These are phyloP conservation scores for Caenorhabditis doughertyi DNA, from an alignment of 2,888 invertebrate species.

Conservation along the genomic window DNA sequence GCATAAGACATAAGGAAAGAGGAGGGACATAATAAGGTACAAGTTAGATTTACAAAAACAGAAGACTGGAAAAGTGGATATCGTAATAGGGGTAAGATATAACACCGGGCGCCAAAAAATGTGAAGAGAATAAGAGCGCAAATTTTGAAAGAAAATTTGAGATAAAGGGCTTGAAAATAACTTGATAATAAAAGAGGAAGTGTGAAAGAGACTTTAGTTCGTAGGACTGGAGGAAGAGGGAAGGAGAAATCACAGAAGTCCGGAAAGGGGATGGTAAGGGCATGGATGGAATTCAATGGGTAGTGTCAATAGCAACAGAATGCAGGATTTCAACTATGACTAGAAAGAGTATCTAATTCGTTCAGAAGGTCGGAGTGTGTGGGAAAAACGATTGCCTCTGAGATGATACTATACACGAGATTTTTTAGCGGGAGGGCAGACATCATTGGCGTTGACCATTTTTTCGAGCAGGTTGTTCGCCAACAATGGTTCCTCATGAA, in stretches of 20 bases:
- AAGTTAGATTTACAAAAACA: background rate
- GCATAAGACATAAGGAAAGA: background rate
- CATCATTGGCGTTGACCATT: conserved; percentile 71
- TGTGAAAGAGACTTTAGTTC: background rate
- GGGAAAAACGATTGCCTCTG: too few relatives aligned
- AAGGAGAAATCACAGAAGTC: conserved; percentile 35
- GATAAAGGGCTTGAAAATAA: background rate
- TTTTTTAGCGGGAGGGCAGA: conserved; percentile 70
- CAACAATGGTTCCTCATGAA: conserved; percentile 87
- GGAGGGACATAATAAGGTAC: background rate
- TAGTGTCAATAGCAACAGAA: conserved; percentile 15
- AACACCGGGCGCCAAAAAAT: conserved; percentile 2
- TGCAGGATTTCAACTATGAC: conserved; percentile 51
- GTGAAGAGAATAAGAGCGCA: background rate
- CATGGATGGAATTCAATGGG: background rate
- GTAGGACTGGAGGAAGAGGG: background rate
- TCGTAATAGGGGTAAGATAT: background rate
- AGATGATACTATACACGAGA: conserved; percentile 54
- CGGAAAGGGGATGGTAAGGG: background rate
- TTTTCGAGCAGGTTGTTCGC: conserved; percentile 78
- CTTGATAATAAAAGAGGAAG: background rate
- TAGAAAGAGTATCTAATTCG: conserved; percentile 53
- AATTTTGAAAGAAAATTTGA: background rate
- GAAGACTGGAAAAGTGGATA: background rate
- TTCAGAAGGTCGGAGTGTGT: background rate